These are phyloP conservation scores for Calliphora vomitoria DNA, from an alignment of 2,888 invertebrate species.

Conservation along the genomic window DNA sequence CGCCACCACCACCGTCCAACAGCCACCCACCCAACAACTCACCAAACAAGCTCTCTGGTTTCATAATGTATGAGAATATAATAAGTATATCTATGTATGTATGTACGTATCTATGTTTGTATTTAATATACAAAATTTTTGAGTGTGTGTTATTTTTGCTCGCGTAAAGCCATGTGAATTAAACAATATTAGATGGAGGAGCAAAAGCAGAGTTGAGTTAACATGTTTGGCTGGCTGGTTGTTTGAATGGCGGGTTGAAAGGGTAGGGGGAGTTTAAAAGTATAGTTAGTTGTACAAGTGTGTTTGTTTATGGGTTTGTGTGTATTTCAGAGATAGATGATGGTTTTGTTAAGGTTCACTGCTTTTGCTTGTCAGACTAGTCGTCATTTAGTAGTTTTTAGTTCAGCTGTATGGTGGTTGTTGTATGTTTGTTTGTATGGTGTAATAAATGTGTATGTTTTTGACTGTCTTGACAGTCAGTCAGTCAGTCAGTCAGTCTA, in stretches of 20 bases:
- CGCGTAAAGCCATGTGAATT: slow-evolving; percentile 62
- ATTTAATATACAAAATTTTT: not conserved
- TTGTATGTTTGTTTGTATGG: too few relatives aligned
- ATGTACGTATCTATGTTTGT: slow-evolving; percentile 16
- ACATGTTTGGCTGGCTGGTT: slow-evolving; percentile 25
- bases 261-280: slow-evolving; percentile 30
- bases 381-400: slow-evolving; percentile 68
- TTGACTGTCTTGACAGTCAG: slow-evolving; percentile 11
- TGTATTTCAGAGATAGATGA: slow-evolving; percentile 55
- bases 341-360: slow-evolving; percentile 71
- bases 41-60: slow-evolving; percentile 54
- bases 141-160: slow-evolving; percentile 36
- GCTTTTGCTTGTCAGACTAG: slow-evolving; percentile 70
- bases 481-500: not conserved
- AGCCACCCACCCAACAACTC: slow-evolving; percentile 47
- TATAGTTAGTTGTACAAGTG: not conserved
- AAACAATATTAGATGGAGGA: slow-evolving; percentile 48
- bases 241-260: not conserved
- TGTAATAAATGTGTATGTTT: slow-evolving; percentile 41
- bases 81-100: not conserved
- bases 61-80: slow-evolving; percentile 42
- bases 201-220: slow-evolving; percentile 31
- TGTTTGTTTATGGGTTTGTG: slow-evolving; percentile 4
- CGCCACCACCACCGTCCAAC: not conserved
- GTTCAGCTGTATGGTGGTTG: slow-evolving; percentile 50